Evolutionary conservation across 1,140 invertebrate species (phyloP).

Genomic region (Listronotus oregonensis): DNA sequence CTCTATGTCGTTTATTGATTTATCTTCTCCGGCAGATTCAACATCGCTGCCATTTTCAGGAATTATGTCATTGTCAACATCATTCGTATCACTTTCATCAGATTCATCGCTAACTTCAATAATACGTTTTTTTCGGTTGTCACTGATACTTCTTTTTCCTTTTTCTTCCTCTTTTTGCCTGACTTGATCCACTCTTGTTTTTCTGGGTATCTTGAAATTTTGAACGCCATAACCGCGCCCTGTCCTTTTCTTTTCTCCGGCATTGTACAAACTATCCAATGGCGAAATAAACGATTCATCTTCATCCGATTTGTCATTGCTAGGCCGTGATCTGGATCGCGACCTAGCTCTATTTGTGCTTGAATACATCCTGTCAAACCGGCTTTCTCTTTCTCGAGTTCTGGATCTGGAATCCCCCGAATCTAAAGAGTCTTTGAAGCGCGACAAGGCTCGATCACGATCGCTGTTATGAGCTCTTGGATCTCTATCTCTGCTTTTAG

Average conservation of each 20-base stretch:
- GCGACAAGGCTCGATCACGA: no score
- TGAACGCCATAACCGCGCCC: constrained; percentile 63
- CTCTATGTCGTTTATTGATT: constrained; percentile 8
- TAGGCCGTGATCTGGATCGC: constrained; percentile 22
- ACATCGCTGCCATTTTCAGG: constrained; percentile 16
- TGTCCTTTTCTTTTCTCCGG: constrained; percentile 52
- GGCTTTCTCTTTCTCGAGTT: constrained; percentile 12
- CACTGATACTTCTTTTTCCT: constrained; percentile 4
- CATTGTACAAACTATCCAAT: constrained; percentile 64
- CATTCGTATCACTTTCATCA: constrained; percentile 25
- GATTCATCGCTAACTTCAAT: constrained; percentile 7
- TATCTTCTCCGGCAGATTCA: constrained; percentile 18
- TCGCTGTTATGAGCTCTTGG: constrained; percentile 1
- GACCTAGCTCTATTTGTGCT: constrained; percentile 26
- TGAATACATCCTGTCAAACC: constrained; percentile 43
- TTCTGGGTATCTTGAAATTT: constrained; percentile 70
- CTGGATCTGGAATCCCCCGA: not conserved
- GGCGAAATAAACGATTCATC: constrained; percentile 52
- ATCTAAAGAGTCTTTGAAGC: no score
- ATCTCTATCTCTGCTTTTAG: constrained; percentile 1
- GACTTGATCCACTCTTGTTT: constrained; percentile 52
- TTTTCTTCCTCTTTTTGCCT: not conserved
- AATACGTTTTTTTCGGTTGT: not conserved
- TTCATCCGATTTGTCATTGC: constrained; percentile 2
- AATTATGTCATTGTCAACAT: constrained; percentile 4